Conservation (phyloP, 2,797 vertebrate species). For the Trachurus trachurus region DNA sequence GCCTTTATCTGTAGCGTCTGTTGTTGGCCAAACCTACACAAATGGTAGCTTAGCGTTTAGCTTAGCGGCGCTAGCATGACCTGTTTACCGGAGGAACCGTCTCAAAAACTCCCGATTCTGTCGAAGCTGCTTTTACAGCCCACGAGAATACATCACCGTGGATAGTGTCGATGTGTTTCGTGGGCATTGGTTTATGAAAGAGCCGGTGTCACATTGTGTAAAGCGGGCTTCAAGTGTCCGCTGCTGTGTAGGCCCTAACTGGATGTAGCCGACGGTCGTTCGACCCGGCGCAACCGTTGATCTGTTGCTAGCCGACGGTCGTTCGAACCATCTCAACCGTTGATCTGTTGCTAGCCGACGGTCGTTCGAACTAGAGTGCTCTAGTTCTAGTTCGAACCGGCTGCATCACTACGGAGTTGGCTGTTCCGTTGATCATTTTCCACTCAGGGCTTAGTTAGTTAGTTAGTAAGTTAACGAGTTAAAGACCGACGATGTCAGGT, state of each 20-base stretch:
- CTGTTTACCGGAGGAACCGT: conserved; percentile 38
- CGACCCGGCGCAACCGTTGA: not conserved
- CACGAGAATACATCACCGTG: fast-evolving
- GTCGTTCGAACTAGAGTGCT: not conserved
- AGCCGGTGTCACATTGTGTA: not conserved
- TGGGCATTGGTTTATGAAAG: fast-evolving
- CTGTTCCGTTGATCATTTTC: not conserved
- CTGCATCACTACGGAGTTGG: not conserved
- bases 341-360: not conserved
- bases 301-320: not conserved
- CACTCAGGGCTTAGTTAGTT: too few species aligned
- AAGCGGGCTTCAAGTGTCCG: not conserved
- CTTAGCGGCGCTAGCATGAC: conserved; percentile 63
- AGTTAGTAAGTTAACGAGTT: not conserved
- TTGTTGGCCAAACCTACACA: too few species aligned
- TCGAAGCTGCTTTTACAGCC: not conserved
- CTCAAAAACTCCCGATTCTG: not conserved
- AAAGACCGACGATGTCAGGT: not conserved
- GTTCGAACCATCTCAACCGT: not conserved
- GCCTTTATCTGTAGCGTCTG: not conserved
- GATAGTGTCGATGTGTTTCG: not conserved
- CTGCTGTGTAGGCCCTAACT: conserved; percentile 2
- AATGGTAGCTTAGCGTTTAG: conserved; percentile 28
- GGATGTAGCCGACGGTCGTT: not conserved
- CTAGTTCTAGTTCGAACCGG: not conserved